phyloP scores from a whole-genome alignment of 1,140 invertebrate genomes.

The Bombus pyrosoma region DNA sequence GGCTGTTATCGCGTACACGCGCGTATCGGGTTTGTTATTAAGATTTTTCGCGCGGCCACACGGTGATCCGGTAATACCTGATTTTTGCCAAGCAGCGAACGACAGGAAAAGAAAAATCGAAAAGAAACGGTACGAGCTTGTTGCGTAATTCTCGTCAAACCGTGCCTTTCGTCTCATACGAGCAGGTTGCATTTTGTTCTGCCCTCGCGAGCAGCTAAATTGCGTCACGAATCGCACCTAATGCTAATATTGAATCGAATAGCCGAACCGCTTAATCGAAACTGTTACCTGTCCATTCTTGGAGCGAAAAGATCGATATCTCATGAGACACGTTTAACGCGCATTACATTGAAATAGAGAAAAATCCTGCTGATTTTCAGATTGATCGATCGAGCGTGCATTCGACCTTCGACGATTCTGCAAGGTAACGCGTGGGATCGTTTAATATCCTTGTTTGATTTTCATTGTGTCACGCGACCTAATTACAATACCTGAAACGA shows the following conservation, averaged over 20 bases:
- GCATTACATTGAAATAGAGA: not conserved
- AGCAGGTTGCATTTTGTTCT: constrained; percentile 45
- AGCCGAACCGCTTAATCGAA: constrained; percentile 15
- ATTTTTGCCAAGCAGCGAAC: not conserved
- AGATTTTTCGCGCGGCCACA: constrained; percentile 37
- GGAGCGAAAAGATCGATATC: constrained; percentile 45
- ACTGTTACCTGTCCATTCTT: constrained; percentile 20
- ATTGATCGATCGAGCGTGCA: not conserved
- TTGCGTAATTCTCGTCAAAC: constrained; percentile 27
- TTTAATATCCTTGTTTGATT: constrained; percentile 13
- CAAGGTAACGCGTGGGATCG: constrained; percentile 20
- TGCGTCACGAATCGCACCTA: constrained; percentile 8
- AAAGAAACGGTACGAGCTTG: not conserved
- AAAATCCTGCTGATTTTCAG: not conserved
- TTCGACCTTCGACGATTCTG: constrained; percentile 30
- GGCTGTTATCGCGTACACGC: constrained; percentile 31
- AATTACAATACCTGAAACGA: not conserved
- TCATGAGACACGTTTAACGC: not conserved
- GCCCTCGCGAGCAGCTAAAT: constrained; percentile 11
- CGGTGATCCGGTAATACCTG: constrained; percentile 48
- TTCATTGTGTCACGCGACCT: not conserved
- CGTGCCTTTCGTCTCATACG: not conserved
- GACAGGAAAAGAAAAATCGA: constrained; percentile 1
- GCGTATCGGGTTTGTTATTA: constrained; percentile 53
- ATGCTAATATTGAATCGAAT: constrained; percentile 15